Conservation (phyloP, 1,140 invertebrate species). For the Drosophila sp. region DNA sequence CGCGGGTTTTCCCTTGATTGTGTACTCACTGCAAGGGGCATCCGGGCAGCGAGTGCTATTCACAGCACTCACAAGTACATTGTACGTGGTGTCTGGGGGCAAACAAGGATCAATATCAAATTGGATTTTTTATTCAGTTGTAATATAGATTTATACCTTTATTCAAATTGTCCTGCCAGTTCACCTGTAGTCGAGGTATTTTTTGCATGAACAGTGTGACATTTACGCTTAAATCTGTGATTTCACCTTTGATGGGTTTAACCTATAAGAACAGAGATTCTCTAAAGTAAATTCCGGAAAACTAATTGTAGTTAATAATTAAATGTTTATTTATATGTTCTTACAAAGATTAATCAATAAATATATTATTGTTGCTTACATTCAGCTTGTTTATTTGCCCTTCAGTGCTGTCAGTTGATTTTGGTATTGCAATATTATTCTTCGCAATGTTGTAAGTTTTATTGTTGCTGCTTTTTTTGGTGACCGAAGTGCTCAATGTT, state of each 20-base stretch:
- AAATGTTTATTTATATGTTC: too few species aligned
- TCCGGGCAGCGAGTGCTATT: constrained; percentile 73
- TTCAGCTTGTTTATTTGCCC: not conserved
- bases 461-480: not conserved
- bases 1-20: constrained; percentile 60
- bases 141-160: constrained; percentile 48
- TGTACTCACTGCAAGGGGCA: constrained; percentile 71
- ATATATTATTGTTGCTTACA: constrained; percentile 3
- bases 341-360: not conserved
- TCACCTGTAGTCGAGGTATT: constrained; percentile 66
- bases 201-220: constrained; percentile 67
- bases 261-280: not conserved
- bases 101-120: not conserved
- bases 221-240: constrained; percentile 58
- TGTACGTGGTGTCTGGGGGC: constrained; percentile 67
- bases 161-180: constrained; percentile 73
- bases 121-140: not conserved
- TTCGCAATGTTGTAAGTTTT: not conserved
- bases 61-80: constrained; percentile 68
- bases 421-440: not conserved
- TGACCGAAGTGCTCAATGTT: not conserved
- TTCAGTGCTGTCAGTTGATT: not conserved
- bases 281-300: not conserved
- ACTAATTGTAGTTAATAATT: not conserved
- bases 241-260: constrained; percentile 34